Evolutionary conservation across 2,888 invertebrate genomes (phyloP), one percentile per base, ranked within the genome.

Genomic region (Sphaeridia pumilis): DNA sequence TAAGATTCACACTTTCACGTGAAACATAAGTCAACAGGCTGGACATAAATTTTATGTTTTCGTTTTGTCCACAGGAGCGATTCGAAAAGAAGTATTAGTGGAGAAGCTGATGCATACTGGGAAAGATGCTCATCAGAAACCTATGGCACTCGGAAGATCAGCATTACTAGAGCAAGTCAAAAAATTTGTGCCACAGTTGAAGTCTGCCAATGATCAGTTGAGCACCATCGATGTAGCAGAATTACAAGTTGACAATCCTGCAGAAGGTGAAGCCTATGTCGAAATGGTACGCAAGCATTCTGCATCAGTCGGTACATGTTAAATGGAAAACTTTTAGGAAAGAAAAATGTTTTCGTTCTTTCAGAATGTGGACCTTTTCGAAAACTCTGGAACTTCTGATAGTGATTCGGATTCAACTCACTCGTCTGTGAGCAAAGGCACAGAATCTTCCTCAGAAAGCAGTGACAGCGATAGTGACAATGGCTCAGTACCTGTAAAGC

Each of bases 181-280:
- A 49, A 31, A 44, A 7, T 56, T 56, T 31, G 44, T 56, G 24
- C 56, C 56, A 27, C 25, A 46, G 31, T 41, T 55, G 4, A 49
- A 48, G 26, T 7, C 43, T 20, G 56, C 56, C 17, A 56, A 56
- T 45, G 46, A 52, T 4, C 24, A 52, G 24, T 26, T 56, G 28
- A 43, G 49, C 12, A 43, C 14, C 3, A 4, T 46, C 21, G 49
- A 52, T 25, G 46, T 43, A 35, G 42, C 48, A 5, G 27, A 47
- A 2, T 21, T 53, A n/a, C 38, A 43, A 46, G 22, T 56, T 12
- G 56, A 56, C 43, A 28, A 12, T n/a, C 42, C 42, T 3, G 49
- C 41, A 35, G 49, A 48, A n/a, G 55, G 26, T n/a, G 46, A 56
- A 31, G 41, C 52, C 2, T 56, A 52, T 36, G 52, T 56, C 5